Percentiles rank a stretch among this genome's conserved stretches.
phyloP scores from a whole-genome alignment of 1,140 invertebrate genomes.

The Copidosoma floridanum region DNA sequence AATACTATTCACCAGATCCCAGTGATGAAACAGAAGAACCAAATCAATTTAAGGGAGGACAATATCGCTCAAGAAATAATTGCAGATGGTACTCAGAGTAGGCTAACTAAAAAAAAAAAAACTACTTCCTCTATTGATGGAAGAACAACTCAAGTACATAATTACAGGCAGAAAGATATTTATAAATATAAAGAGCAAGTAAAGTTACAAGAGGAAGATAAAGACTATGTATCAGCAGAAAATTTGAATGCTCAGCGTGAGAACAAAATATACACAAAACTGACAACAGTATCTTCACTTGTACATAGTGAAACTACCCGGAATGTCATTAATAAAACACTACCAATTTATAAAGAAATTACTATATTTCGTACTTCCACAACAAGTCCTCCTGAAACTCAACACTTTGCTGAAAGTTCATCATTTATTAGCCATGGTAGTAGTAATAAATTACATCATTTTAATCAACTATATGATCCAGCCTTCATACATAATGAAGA shows the following conservation, averaged over 20 bases:
- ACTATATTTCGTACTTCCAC: slow-evolving; percentile 50
- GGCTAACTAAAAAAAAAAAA: no score
- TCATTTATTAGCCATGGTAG: slow-evolving; percentile 64
- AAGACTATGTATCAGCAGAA: slow-evolving; percentile 35
- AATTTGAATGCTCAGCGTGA: slow-evolving; percentile 35
- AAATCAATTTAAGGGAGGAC: slow-evolving; percentile 34
- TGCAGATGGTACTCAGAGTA: slow-evolving; percentile 27
- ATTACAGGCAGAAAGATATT: slow-evolving; percentile 2
- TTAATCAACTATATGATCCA: no score
- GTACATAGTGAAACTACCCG: no score
- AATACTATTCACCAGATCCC: no score
- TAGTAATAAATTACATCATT: slow-evolving; percentile 45
- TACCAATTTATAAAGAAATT: slow-evolving; percentile 47
- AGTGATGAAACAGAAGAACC: no score
- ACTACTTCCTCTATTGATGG: slow-evolving; percentile 16
- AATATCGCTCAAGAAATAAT: slow-evolving; percentile 39
- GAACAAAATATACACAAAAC: slow-evolving; percentile 35
- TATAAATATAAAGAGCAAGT: slow-evolving; percentile 33
- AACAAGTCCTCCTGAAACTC: slow-evolving; percentile 61
- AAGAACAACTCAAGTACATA: slow-evolving; percentile 7
- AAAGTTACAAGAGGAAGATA: slow-evolving; percentile 37
- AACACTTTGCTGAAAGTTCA: slow-evolving; percentile 72
- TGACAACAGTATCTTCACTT: slow-evolving; percentile 33
- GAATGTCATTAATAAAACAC: no score
- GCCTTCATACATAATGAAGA: no score